Evolutionary conservation across 2,888 invertebrate genomes (phyloP).

Genomic region (Drosophila pegasa): DNA sequence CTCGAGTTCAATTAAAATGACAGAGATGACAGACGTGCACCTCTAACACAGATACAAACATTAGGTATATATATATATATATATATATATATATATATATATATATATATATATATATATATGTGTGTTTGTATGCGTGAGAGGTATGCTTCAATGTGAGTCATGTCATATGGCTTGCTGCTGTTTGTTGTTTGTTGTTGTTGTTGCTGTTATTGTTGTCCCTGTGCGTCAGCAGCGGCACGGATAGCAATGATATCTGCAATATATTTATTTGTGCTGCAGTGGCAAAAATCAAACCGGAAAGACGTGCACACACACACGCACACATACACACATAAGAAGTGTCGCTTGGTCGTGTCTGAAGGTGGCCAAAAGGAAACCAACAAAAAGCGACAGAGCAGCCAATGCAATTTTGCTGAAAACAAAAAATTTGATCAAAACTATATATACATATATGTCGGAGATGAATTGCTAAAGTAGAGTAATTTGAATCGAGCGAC

Average conservation of each 20-base stretch:
- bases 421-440: slow-evolving; percentile 14
- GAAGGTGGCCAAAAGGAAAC: slow-evolving; percentile 21
- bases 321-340: slow-evolving; percentile 2
- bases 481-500: too few relatives aligned
- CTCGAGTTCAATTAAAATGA: neutral
- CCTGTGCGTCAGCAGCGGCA: slow-evolving; percentile 49
- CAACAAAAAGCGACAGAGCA: slow-evolving; percentile 19
- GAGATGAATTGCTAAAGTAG: too few relatives aligned
- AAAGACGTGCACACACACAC: slow-evolving; percentile 32
- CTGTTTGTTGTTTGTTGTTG: slow-evolving; percentile 9
- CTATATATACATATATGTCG: neutral
- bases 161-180: slow-evolving; percentile 39
- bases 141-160: slow-evolving; percentile 36
- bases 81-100: slow-evolving; percentile 6
- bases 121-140: slow-evolving; percentile 15
- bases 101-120: neutral
- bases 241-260: slow-evolving; percentile 47
- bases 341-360: slow-evolving; percentile 4
- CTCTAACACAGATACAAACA: neutral
- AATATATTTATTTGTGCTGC: slow-evolving; percentile 58
- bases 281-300: slow-evolving; percentile 51
- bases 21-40: neutral
- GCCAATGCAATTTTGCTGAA: slow-evolving; percentile 28
- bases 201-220: slow-evolving; percentile 16
- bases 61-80: neutral